phyloP scores from a whole-genome alignment of 2,888 invertebrate species.

The Patella ulyssiponensis region DNA sequence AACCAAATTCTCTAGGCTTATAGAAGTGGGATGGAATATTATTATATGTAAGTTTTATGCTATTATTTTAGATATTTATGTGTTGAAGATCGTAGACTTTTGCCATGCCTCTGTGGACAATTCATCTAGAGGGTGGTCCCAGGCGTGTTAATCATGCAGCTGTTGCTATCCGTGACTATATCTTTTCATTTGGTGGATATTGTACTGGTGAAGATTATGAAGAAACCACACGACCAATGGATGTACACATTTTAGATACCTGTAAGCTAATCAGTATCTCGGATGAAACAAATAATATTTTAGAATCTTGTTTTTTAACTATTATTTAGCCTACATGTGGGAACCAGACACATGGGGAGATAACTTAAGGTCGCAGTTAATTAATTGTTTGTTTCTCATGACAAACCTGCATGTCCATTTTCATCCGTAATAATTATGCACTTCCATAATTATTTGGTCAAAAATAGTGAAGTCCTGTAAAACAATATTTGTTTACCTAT shows the following conservation, averaged over 20 bases:
- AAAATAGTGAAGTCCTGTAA: too few species aligned
- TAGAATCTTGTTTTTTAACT: too few species aligned
- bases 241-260: constrained; percentile 88
- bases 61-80: not conserved
- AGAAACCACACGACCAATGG: constrained; percentile 78
- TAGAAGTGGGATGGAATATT: not conserved
- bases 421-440: too few species aligned
- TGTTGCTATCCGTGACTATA: constrained; percentile 79
- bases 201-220: constrained; percentile 86
- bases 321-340: too few species aligned
- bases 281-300: too few species aligned
- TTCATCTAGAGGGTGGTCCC: constrained; percentile 90
- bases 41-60: not conserved
- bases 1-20: not conserved
- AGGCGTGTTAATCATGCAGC: constrained; percentile 93
- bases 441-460: too few species aligned
- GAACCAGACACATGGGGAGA: too few species aligned
- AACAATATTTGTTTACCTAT: too few species aligned
- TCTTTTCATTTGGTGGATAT: constrained; percentile 94
- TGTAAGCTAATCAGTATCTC: constrained; percentile 71
- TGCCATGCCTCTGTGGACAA: constrained; percentile 79
- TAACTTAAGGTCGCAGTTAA: too few species aligned
- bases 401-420: too few species aligned
- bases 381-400: too few species aligned
- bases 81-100: not conserved